A percentile compares a stretch with the other conserved stretches of the same genome.
Evolutionary conservation across 2,888 invertebrate genomes (phyloP).

Genomic region (Masnerella sp.): DNA sequence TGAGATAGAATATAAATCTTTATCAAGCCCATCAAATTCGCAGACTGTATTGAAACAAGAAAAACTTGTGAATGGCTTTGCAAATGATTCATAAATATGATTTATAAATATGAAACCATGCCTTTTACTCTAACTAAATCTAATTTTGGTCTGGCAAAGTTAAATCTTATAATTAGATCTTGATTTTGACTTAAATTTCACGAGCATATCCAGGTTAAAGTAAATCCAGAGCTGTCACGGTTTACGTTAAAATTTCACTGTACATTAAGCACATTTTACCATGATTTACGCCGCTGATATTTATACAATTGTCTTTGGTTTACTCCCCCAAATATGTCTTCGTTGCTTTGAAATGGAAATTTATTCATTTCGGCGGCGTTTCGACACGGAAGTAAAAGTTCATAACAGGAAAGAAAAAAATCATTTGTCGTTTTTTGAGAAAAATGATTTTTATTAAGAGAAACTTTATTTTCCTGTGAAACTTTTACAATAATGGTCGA

Average conservation of each 20-base stretch:
- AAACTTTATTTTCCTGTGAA: too few species aligned
- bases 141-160: conserved; percentile 25
- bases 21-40: background rate
- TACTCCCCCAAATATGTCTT: conserved; percentile 1
- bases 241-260: conserved; percentile 18
- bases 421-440: too few species aligned
- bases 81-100: background rate
- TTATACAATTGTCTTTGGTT: conserved; percentile 10
- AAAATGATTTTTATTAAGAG: too few species aligned
- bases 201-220: background rate
- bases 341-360: too few species aligned
- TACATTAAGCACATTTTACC: conserved; percentile 10
- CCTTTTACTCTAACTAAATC: conserved; percentile 16
- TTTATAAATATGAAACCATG: conserved; percentile 1
- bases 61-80: too few species aligned
- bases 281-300: conserved; percentile 9
- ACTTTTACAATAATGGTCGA: too few species aligned
- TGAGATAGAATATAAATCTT: background rate
- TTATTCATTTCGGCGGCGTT: too few species aligned
- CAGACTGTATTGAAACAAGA: too few species aligned
- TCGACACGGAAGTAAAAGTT: too few species aligned
- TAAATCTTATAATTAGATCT: conserved; percentile 26
- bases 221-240: conserved; percentile 6
- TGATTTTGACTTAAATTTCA: conserved; percentile 19
- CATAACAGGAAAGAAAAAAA: too few species aligned